Base-by-base conservation (phyloP, 2,113 vertebrate genomes). In the Rhodinocichla rosea region DNA sequence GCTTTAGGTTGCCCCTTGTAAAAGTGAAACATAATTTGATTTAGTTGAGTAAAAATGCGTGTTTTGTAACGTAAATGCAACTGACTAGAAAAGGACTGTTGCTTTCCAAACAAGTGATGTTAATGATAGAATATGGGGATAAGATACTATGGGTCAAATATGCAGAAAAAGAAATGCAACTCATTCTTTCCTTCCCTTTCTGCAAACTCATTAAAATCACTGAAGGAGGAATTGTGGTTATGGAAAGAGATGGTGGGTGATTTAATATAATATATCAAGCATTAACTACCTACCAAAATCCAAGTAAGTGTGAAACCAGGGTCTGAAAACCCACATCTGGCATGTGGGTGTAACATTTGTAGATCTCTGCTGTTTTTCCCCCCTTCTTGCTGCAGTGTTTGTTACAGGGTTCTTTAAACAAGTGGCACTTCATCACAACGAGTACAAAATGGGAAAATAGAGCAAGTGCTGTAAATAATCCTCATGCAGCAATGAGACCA, bases 381-480 rank as follows among this genome's bases (percentile, higher is more conserved):
- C 75, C 83, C 65, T 45, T 88, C 78, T 82, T 45, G 55, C 84
- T 97, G 90, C 93, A 49, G 87, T 89, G 87, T 95, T 95, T 95
- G 92, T 95, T 96, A 89, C 84, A 87, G 90, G 64, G 40, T 71
- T 95, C 94, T 94, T 95, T 95, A 95, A 95, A 93, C 93, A 96
- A 97, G 97, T 95, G 92, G 90, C 90, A 94, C 90, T 97, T 95
- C 82, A 96, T 97, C 89, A 94, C 91, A 91, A 92, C 86, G 78
- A 96, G 95, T 93, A 85, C 94, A 94, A 95, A 97, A 97, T 85
- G 90, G 90, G 96, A 90, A 90, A 96, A 95, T 88, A 95, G 90
- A 94, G 88, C 95, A 94, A 97, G 90, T 93, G 83, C 96, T 95
- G 94, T 97, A 97, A 97, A 97, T 97, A 97, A 97, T 94, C 91